Evolutionary conservation across 2,888 invertebrate genomes (phyloP).

Genomic region (Biston betularia): DNA sequence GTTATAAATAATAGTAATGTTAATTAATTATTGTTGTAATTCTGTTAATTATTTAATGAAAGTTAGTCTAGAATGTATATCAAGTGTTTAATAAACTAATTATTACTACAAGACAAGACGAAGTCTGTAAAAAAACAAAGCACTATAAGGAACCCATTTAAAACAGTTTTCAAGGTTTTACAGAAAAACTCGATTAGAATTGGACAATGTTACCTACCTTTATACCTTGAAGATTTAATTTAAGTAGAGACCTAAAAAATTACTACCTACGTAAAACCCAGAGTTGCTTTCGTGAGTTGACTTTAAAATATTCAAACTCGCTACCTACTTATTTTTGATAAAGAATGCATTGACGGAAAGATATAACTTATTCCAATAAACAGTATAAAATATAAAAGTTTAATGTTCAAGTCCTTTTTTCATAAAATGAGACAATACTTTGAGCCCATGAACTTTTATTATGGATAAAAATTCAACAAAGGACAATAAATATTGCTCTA

Average conservation of each 20-base stretch:
- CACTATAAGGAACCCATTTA: slow-evolving; percentile 19
- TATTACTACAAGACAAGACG: slow-evolving; percentile 8
- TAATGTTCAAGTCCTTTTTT: background rate
- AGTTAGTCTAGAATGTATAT: background rate
- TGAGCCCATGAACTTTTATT: background rate
- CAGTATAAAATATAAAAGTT: background rate
- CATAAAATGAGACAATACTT: background rate
- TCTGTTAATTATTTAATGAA: background rate
- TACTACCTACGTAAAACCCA: background rate
- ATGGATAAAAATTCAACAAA: background rate
- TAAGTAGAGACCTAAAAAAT: slow-evolving; percentile 1
- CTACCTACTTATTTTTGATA: background rate
- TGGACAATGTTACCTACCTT: slow-evolving; percentile 8
- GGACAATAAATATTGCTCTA: too few relatives aligned
- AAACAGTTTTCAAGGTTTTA: slow-evolving; percentile 17
- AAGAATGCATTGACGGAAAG: background rate
- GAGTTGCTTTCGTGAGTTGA: background rate
- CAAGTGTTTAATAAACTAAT: background rate
- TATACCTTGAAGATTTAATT: slow-evolving; percentile 8
- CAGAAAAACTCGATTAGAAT: slow-evolving; percentile 18
- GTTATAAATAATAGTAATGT: too few relatives aligned
- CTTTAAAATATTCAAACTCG: slow-evolving; percentile 1
- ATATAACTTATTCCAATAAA: background rate
- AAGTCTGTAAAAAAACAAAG: slow-evolving; percentile 16
- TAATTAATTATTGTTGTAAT: background rate